phyloP scores from a whole-genome alignment of 2,113 vertebrate genomes.

The Phylloscopus trochiloides region DNA sequence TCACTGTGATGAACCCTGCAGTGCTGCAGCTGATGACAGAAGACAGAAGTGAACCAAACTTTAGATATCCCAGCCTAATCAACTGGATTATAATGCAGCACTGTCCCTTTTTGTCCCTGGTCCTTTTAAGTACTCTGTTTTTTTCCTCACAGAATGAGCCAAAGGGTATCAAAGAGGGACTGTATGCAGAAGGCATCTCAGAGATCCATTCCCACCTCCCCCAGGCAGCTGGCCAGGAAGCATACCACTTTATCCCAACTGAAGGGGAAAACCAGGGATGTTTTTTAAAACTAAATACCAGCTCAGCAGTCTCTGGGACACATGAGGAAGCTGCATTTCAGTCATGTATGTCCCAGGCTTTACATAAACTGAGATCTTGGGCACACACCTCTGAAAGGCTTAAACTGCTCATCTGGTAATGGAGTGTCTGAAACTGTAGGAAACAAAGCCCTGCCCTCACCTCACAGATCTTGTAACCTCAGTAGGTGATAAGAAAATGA shows the following conservation, averaged over 20 bases:
- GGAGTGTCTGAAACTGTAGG: neutral
- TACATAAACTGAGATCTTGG: neutral
- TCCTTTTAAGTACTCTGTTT: neutral
- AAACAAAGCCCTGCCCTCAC: neutral
- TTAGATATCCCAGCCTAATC: neutral
- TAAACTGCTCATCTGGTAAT: neutral
- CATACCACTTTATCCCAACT: neutral
- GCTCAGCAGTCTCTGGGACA: neutral
- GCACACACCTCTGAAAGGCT: neutral
- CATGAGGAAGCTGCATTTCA: neutral
- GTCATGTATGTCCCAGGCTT: neutral
- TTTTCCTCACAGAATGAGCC: neutral
- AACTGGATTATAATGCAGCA: neutral
- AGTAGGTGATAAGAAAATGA: neutral
- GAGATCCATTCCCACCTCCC: accelerated
- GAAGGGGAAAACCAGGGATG: neutral
- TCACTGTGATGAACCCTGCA: neutral
- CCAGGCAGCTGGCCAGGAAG: neutral
- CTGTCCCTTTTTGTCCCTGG: neutral
- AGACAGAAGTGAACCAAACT: neutral
- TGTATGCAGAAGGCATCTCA: neutral
- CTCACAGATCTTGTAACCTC: neutral
- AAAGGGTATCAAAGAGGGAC: neutral
- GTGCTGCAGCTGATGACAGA: neutral
- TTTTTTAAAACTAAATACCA: neutral